A percentile compares a stretch with the other conserved stretches of the same genome.
Evolutionary conservation across 2,888 invertebrate genomes (phyloP).

Genomic region (Cabera pusaria): DNA sequence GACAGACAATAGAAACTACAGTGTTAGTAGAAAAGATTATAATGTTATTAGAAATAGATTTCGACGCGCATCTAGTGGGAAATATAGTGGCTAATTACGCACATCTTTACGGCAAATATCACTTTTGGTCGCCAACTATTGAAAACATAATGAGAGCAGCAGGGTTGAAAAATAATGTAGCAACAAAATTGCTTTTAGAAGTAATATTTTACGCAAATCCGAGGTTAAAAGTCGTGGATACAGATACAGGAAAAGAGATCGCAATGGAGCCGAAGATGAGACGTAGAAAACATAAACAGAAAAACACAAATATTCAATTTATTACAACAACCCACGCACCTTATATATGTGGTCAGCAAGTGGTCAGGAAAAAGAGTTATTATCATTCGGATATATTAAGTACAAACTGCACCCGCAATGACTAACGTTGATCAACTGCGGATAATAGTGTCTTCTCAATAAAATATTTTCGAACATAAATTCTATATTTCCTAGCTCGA

Average conservation of each 20-base stretch:
- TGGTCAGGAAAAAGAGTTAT: no score
- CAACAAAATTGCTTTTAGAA: slow-evolving; percentile 53
- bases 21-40: slow-evolving; percentile 50
- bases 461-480: no score
- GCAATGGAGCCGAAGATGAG: no score
- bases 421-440: no score
- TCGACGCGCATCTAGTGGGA: slow-evolving; percentile 49
- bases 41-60: slow-evolving; percentile 49
- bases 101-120: slow-evolving; percentile 56
- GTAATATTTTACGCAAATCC: slow-evolving; percentile 56
- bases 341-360: no score
- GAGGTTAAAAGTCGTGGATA: slow-evolving; percentile 46
- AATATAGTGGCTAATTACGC: slow-evolving; percentile 55
- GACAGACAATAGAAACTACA: slow-evolving; percentile 41
- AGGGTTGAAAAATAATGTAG: slow-evolving; percentile 50
- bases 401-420: no score
- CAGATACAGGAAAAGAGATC: slow-evolving; percentile 37
- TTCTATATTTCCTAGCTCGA: no score
- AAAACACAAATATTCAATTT: no score
- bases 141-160: slow-evolving; percentile 56
- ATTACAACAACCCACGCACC: no score
- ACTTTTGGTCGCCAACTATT: slow-evolving; percentile 60
- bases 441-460: no score
- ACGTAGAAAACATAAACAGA: no score
- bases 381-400: no score